These are phyloP conservation scores for Epizoanthus rinbou DNA, from an alignment of 92 coral and sea anemone genomes.

Conservation along the genomic window DNA sequence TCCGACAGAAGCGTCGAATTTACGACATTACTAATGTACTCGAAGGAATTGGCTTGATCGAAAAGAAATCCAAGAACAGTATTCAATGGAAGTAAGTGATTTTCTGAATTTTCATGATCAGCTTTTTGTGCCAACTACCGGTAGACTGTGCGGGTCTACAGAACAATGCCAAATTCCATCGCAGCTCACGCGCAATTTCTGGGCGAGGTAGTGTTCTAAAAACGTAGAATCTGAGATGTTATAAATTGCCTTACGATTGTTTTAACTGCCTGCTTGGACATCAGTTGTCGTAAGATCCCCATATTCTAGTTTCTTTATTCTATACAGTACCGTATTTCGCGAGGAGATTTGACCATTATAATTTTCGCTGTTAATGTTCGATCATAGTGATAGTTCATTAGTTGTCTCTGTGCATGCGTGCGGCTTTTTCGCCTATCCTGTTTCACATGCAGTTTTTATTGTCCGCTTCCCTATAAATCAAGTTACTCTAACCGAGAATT, in stretches of 20 bases:
- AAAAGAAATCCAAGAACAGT: constrained; percentile 99
- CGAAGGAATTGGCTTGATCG: constrained; percentile 97
- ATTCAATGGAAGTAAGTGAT: constrained; percentile 99
- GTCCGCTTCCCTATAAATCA: too few species aligned
- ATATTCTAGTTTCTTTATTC: background rate
- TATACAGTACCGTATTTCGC: too few species aligned
- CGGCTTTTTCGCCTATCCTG: too few species aligned
- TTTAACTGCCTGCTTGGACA: background rate
- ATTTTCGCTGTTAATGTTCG: too few species aligned
- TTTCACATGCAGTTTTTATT: too few species aligned
- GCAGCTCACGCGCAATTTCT: constrained; percentile 52
- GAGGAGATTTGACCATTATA: too few species aligned
- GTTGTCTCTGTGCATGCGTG: too few species aligned
- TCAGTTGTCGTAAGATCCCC: background rate
- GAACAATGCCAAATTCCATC: constrained; percentile 71
- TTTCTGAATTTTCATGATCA: background rate
- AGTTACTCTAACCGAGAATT: too few species aligned
- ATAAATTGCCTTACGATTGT: background rate
- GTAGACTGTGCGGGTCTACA: constrained; percentile 58
- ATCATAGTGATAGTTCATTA: too few species aligned
- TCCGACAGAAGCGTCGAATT: constrained; percentile 95
- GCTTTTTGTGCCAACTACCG: constrained; percentile 41
- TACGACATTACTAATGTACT: constrained; percentile 99
- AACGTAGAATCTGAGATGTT: background rate
- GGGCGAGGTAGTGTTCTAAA: constrained; percentile 12